phyloP scores from a whole-genome alignment of 2,888 invertebrate genomes.

The Caenorhabditis sp. region DNA sequence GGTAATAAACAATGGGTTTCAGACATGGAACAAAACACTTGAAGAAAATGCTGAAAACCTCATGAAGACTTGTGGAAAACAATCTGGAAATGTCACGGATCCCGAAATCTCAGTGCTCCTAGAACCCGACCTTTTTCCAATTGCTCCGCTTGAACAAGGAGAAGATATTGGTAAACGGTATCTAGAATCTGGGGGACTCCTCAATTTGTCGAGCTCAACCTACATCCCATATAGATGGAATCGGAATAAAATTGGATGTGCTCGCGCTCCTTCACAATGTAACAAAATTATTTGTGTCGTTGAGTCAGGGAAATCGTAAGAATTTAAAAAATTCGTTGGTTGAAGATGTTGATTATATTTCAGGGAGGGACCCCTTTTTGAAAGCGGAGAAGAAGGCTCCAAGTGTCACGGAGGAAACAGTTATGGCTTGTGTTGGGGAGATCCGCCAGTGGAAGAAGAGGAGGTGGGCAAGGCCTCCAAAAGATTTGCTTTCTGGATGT shows the following conservation, averaged over 20 bases:
- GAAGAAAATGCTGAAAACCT: neutral
- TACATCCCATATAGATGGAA: slow-evolving; percentile 18
- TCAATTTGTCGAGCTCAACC: neutral
- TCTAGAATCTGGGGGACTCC: neutral
- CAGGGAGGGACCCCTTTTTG: neutral
- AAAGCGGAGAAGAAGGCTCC: neutral
- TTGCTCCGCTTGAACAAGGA: slow-evolving; percentile 7
- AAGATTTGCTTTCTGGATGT: neutral
- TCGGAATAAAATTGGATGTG: slow-evolving; percentile 12
- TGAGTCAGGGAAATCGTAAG: neutral
- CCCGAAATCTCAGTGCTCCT: neutral
- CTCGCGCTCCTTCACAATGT: slow-evolving; percentile 5
- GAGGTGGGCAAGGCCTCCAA: neutral
- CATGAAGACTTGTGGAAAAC: neutral
- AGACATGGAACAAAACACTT: neutral
- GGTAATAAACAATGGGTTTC: neutral
- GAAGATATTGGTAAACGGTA: neutral
- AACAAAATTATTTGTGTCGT: neutral
- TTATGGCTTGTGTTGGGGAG: neutral
- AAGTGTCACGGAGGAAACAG: neutral
- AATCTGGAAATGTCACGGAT: neutral
- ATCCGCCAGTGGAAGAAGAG: neutral
- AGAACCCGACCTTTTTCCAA: neutral
- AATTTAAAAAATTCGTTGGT: neutral
- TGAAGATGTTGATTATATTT: neutral